Evolutionary conservation across 2,888 invertebrate species (phyloP), one percentile per base, ranked within the genome.

Genomic region (Drosophila fungiperda): DNA sequence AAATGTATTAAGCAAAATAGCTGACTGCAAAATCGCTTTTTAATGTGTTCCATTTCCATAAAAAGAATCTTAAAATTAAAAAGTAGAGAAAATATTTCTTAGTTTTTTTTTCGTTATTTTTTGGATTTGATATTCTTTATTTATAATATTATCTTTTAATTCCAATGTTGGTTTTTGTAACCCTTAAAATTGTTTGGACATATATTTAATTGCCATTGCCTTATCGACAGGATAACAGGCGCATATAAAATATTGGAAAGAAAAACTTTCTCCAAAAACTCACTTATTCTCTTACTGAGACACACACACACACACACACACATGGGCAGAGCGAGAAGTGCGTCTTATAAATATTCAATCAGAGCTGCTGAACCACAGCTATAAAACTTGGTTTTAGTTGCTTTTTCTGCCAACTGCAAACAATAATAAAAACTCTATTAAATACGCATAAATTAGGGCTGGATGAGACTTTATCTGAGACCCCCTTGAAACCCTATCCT

Each of bases 361-460:
- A 80, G 67, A 76, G 55, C 69, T 63, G 62, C 49, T 40, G 68
- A 70, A 54, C 50, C 63, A 72, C 76, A 79, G 77, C 76, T 71
- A 81, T 69, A 71, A 66, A 83, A 83, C 74, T 83, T 88, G 59
- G 35, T 35, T 68, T 68, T 45, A 61, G 63, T 69, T 53, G 42
- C 54, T 49, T 45, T 54, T 61, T 58, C 57, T 65, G 53, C 68
- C 61, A 82, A 89, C 87, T 84, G 73, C 75, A 76, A 82, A 86
- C 84, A 88, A 88, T 82, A 87, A 87, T 83, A 87, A 87, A 89
- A 87, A 85, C 82, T 83, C 88, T 81, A 89, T 87, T 87, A 89
- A 87, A 87, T 88, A 83, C 82, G 88, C 89, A 89, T 87, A 87
- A 89, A 85, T 89, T 87, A 87, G 70, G 74, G 53, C 40, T 77